Conservation (phyloP, 2,888 invertebrate species). For the Cheilosia grossa region DNA sequence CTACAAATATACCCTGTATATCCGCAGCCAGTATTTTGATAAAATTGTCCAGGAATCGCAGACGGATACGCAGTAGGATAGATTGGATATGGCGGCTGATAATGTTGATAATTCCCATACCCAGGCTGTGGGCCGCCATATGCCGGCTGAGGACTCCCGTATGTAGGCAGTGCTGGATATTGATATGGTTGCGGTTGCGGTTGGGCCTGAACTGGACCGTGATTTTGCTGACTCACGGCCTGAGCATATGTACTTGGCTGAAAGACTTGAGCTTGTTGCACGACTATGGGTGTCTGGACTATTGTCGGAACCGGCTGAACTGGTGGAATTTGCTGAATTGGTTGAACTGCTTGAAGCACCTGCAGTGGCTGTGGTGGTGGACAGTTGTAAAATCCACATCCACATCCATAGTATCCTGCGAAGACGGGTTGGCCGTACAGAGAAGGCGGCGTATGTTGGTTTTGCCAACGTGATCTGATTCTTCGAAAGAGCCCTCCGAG, state of each 20-base stretch:
- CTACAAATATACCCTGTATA: constrained; percentile 34
- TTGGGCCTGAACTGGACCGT: neutral
- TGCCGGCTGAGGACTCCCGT: constrained; percentile 74
- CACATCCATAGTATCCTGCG: constrained; percentile 42
- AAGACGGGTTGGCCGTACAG: constrained; percentile 38
- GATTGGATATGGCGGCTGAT: constrained; percentile 26
- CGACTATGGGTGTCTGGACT: constrained; percentile 30
- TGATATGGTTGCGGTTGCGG: neutral
- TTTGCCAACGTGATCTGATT: constrained; percentile 45
- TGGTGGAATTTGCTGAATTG: constrained; percentile 4
- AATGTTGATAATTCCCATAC: constrained; percentile 75
- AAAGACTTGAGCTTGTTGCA: constrained; percentile 19
- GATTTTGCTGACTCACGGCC: constrained; percentile 20
- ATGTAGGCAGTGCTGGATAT: neutral
- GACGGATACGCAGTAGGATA: constrained; percentile 38
- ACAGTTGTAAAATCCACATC: constrained; percentile 36
- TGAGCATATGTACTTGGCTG: constrained; percentile 32
- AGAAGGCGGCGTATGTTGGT: constrained; percentile 22
- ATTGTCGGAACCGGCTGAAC: constrained; percentile 4
- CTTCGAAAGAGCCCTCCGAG: constrained; percentile 37
- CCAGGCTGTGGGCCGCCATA: neutral
- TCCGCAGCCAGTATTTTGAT: constrained; percentile 27
- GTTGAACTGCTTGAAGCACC: neutral
- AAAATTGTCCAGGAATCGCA: constrained; percentile 31
- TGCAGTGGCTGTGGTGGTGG: constrained; percentile 21